These are phyloP conservation scores for Miltochrista miniata DNA, from an alignment of 2,888 invertebrate species.

Conservation along the genomic window DNA sequence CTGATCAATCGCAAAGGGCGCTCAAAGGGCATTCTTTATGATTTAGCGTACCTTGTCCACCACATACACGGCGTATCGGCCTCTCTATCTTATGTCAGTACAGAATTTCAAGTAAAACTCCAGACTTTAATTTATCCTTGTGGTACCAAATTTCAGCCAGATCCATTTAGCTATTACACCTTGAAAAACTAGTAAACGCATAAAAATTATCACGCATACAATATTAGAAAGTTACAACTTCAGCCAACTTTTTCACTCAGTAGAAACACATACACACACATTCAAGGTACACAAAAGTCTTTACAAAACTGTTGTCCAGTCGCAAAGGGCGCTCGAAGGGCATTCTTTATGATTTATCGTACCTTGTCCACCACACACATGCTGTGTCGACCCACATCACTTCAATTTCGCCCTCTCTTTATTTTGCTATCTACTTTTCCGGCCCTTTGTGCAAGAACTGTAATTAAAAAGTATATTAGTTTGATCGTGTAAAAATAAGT, in stretches of 20 bases:
- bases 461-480: constrained; percentile 11
- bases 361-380: constrained; percentile 27
- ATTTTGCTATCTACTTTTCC: constrained; percentile 4
- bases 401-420: constrained; percentile 8
- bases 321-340: constrained; percentile 12
- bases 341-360: constrained; percentile 40
- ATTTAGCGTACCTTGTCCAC: constrained; percentile 36
- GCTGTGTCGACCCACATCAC: constrained; percentile 33
- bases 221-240: constrained; percentile 6
- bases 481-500: no score
- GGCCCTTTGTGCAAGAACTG: constrained; percentile 18
- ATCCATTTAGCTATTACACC: no score
- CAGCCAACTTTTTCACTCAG: constrained; percentile 1
- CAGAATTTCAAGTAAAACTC: no score
- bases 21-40: constrained; percentile 29
- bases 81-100: no score
- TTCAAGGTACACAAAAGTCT: constrained; percentile 1
- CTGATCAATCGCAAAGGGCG: constrained; percentile 9
- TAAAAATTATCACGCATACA: no score
- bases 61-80: no score
- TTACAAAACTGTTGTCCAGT: constrained; percentile 7
- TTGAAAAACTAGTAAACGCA: no score
- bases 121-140: no score
- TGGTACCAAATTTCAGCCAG: no score
- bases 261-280: neutral